phyloP scores from a whole-genome alignment of 2,113 vertebrate genomes.

The Orthochromis indermauri region DNA sequence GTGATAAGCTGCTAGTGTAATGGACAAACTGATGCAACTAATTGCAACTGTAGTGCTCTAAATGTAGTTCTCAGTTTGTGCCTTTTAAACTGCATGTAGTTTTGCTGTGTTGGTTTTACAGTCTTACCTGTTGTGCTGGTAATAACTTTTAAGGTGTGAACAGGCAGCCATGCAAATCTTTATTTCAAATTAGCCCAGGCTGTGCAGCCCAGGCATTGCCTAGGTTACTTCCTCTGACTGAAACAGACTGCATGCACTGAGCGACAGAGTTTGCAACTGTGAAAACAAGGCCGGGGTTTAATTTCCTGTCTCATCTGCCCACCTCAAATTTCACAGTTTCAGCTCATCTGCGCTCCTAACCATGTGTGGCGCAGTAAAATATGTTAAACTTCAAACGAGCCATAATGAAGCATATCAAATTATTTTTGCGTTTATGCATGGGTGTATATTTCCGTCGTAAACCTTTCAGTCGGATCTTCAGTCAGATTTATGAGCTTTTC shows the following conservation, averaged over 20 bases:
- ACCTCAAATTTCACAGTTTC: constrained; percentile 33
- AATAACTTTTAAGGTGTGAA: background rate
- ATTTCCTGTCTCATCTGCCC: constrained; percentile 29
- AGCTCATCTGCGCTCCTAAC: background rate
- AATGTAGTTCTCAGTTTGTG: background rate
- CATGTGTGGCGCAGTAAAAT: background rate
- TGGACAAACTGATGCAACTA: constrained; percentile 43
- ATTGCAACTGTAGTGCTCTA: constrained; percentile 21
- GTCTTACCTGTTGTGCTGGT: background rate
- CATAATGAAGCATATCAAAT: background rate
- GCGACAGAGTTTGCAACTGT: constrained; percentile 40
- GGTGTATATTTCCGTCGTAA: background rate
- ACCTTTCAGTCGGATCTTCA: background rate
- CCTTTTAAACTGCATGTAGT: background rate
- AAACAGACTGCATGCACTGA: background rate
- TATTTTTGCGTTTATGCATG: background rate
- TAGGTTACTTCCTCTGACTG: constrained; percentile 17
- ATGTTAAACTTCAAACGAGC: background rate
- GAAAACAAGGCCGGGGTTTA: constrained; percentile 37
- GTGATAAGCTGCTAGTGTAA: background rate
- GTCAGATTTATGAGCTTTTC: background rate
- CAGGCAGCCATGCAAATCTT: background rate
- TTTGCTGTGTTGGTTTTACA: background rate
- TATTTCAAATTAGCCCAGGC: background rate
- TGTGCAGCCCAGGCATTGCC: background rate